Percentiles rank a stretch among this genome's conserved stretches.
These are phyloP conservation scores for Archips xylosteana DNA, from an alignment of 2,888 invertebrate genomes.

Conservation along the genomic window DNA sequence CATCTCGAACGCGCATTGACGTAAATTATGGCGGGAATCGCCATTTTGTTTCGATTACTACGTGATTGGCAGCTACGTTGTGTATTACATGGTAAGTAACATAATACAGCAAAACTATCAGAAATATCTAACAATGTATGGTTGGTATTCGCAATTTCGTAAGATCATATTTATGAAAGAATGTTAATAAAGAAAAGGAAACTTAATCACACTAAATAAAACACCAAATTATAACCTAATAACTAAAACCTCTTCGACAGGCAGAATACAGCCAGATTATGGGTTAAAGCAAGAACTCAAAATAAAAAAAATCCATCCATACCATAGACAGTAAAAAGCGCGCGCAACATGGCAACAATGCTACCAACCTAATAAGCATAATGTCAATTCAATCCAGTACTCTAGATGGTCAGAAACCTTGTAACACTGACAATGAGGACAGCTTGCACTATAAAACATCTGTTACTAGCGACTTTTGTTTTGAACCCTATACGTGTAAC, in stretches of 20 bases:
- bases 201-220: not conserved
- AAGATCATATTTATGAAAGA: no score
- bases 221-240: no score
- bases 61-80: slow-evolving; percentile 7
- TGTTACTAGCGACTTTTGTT: not conserved
- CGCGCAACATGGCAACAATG: slow-evolving; percentile 21
- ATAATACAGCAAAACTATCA: not conserved
- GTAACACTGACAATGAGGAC: slow-evolving; percentile 33
- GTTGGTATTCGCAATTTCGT: no score
- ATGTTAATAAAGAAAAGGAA: not conserved
- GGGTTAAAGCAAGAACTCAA: not conserved
- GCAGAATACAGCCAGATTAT: not conserved
- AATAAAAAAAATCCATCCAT: not conserved
- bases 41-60: slow-evolving; percentile 32
- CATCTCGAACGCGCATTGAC: slow-evolving; percentile 38
- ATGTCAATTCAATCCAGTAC: slow-evolving; percentile 41
- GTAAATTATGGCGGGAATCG: slow-evolving; percentile 23
- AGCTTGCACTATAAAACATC: slow-evolving; percentile 34
- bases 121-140: no score
- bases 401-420: slow-evolving; percentile 34
- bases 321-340: slow-evolving; percentile 14
- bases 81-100: not conserved
- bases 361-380: slow-evolving; percentile 33
- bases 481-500: not conserved
- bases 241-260: not conserved